Conservation (phyloP, 2,797 vertebrate species). For the Prunella strophiata region DNA sequence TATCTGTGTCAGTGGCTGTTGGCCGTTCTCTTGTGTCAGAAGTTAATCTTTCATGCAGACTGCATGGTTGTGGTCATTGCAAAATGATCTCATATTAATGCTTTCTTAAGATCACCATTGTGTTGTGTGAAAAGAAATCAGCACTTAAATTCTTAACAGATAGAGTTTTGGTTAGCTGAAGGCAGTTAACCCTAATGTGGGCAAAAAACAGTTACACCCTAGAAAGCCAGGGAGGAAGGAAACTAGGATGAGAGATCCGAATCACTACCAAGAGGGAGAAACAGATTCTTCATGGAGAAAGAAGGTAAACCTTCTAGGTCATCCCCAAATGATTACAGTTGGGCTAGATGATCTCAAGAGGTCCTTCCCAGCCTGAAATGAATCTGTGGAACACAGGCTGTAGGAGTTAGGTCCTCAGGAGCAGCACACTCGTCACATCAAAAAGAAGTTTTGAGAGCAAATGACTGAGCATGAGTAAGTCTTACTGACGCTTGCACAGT, state of each 20-base stretch:
- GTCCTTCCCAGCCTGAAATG: neutral
- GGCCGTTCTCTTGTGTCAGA: neutral
- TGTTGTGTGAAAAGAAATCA: neutral
- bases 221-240: neutral
- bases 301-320: neutral
- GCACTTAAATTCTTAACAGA: neutral
- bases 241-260: neutral
- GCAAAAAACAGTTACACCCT: fast-evolving
- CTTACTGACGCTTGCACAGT: neutral
- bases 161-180: neutral
- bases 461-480: neutral
- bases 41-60: neutral
- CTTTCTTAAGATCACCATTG: neutral
- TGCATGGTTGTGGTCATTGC: neutral
- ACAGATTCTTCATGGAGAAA: neutral
- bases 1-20: neutral
- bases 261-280: neutral
- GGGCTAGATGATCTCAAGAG: neutral
- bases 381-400: neutral
- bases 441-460: neutral
- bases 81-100: neutral
- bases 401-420: neutral
- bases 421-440: neutral
- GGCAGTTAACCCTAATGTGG: neutral
- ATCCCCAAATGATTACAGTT: neutral